A percentile compares a stretch with the other conserved stretches of the same genome.
phyloP scores from a whole-genome alignment of 2,888 invertebrate species.

The Diaperis boleti region DNA sequence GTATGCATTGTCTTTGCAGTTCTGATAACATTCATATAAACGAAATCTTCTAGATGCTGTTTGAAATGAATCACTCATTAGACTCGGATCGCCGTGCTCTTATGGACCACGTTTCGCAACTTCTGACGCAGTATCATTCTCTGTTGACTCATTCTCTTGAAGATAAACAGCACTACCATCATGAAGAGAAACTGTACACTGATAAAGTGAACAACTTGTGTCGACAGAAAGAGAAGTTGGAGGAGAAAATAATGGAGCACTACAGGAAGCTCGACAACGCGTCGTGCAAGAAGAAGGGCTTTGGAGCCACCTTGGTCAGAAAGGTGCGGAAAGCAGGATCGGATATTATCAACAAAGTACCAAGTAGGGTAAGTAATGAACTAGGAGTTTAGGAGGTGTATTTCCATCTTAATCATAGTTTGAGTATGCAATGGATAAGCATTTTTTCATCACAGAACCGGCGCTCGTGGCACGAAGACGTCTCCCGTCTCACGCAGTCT shows the following conservation, averaged over 20 bases:
- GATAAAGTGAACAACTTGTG: slow-evolving; percentile 93
- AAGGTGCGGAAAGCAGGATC: slow-evolving; percentile 89
- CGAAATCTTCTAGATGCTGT: slow-evolving; percentile 77
- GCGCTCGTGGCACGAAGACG: slow-evolving; percentile 79
- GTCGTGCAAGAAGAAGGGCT: slow-evolving; percentile 87
- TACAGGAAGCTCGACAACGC: slow-evolving; percentile 92
- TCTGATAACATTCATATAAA: slow-evolving; percentile 28
- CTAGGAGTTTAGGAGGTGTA: no score
- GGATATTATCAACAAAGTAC: slow-evolving; percentile 86
- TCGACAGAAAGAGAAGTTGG: slow-evolving; percentile 95
- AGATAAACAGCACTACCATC: slow-evolving; percentile 95
- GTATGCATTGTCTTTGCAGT: slow-evolving; percentile 60
- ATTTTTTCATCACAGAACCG: slow-evolving; percentile 70
- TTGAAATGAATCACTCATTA: slow-evolving; percentile 89
- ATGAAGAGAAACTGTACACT: slow-evolving; percentile 93
- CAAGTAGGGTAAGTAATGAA: slow-evolving; percentile 71
- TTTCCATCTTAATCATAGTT: no score
- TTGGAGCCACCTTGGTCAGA: slow-evolving; percentile 88
- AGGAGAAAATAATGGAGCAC: slow-evolving; percentile 99
- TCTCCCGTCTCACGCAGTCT: slow-evolving; percentile 73
- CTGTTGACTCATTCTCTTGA: slow-evolving; percentile 91
- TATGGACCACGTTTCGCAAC: slow-evolving; percentile 92
- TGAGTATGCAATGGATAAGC: neutral
- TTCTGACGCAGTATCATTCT: slow-evolving; percentile 94
- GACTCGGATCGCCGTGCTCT: slow-evolving; percentile 91